phyloP scores from a whole-genome alignment of 2,113 vertebrate species.

The Pseudopodoces humilis region DNA sequence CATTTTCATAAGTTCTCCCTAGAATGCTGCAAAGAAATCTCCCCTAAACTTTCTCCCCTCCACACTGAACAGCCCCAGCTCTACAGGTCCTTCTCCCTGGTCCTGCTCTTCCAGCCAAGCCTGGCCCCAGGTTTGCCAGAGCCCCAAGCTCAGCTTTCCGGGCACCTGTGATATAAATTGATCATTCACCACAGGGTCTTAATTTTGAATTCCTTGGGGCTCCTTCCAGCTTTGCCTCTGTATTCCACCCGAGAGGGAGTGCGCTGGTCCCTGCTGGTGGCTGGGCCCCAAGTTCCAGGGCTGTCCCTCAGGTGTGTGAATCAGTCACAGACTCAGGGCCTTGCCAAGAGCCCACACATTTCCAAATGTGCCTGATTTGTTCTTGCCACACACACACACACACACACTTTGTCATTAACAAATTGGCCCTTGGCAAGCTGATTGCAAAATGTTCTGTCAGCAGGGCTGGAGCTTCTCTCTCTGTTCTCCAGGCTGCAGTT shows the following conservation, averaged over 20 bases:
- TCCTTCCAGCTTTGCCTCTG: not conserved
- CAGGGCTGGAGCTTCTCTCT: not conserved
- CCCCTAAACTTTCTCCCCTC: not conserved
- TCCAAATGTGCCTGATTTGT: not conserved
- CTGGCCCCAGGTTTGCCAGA: not conserved
- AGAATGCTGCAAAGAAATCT: not conserved
- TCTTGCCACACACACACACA: not conserved
- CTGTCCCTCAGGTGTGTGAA: not conserved
- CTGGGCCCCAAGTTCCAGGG: not conserved
- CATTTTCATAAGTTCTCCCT: not conserved
- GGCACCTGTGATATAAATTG: not conserved
- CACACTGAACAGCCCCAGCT: rapidly evolving
- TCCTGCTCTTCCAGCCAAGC: not conserved
- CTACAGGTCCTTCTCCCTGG: not conserved
- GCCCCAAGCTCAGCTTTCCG: not conserved
- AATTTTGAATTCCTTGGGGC: not conserved
- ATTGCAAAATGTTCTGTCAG: not conserved
- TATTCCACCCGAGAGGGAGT: rapidly evolving
- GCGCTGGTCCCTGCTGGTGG: rapidly evolving
- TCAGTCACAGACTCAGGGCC: rapidly evolving
- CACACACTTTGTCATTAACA: rapidly evolving
- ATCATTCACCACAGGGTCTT: not conserved
- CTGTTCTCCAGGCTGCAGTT: not conserved
- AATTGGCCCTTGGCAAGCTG: not conserved
- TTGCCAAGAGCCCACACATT: not conserved